phyloP scores from a whole-genome alignment of 2,797 vertebrate genomes.

The Manis javanica region DNA sequence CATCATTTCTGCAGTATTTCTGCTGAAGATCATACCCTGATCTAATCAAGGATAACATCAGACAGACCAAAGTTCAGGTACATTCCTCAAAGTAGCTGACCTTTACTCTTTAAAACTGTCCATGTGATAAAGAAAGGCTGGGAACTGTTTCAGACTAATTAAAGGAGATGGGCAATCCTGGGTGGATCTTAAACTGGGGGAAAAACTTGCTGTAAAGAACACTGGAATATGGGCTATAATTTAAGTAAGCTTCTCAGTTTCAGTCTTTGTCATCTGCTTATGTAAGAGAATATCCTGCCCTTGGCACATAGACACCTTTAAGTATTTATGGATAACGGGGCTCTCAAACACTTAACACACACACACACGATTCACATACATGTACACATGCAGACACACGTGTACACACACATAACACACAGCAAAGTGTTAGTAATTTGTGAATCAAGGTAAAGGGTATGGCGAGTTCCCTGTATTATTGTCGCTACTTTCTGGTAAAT shows the following conservation, averaged over 20 bases:
- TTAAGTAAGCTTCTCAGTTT: neutral
- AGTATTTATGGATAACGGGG: neutral
- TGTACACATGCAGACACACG: no score
- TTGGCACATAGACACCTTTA: neutral
- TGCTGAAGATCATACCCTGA: neutral
- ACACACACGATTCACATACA: no score
- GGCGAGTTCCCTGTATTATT: neutral
- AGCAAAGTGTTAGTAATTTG: no score
- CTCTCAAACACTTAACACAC: neutral
- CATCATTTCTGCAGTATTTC: neutral
- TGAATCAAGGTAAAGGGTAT: neutral
- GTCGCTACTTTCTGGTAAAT: neutral
- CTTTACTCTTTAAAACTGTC: neutral
- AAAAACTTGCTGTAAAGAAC: neutral
- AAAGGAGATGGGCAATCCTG: neutral
- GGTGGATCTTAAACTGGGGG: neutral
- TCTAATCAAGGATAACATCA: neutral
- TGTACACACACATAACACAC: neutral
- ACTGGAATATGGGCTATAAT: neutral
- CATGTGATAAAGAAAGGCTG: neutral
- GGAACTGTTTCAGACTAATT: neutral
- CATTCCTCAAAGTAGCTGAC: neutral
- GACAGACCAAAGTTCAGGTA: neutral
- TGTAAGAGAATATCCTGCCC: neutral
- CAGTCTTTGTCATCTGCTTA: neutral